Evolutionary conservation across 2,888 invertebrate genomes (phyloP).

Genomic region (Cheilosia pagana): DNA sequence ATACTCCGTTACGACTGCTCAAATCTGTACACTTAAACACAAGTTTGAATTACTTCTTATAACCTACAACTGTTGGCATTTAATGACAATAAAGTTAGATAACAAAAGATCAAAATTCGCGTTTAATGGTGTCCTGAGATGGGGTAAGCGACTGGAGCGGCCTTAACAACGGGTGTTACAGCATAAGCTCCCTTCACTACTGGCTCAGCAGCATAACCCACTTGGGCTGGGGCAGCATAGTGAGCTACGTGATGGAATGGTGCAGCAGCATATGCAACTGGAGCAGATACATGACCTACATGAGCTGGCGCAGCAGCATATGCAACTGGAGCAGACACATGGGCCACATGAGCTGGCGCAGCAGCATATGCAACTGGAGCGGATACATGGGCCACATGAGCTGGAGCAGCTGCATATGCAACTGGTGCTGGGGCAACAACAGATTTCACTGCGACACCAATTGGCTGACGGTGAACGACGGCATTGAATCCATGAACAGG

Average conservation of each 20-base stretch:
- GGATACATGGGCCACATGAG: slow-evolving; percentile 58
- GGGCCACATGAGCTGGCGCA: slow-evolving; percentile 65
- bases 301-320: slow-evolving; percentile 65
- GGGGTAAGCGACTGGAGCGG: slow-evolving; percentile 14
- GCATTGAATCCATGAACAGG: slow-evolving; percentile 78
- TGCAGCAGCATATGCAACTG: slow-evolving; percentile 38
- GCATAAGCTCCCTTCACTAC: slow-evolving; percentile 26
- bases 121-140: neutral
- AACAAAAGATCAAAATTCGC: neutral
- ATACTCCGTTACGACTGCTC: too few species aligned
- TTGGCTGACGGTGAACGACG: slow-evolving; percentile 75
- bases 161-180: slow-evolving; percentile 5
- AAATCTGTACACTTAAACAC: neutral
- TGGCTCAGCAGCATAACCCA: slow-evolving; percentile 30
- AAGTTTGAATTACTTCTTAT: neutral
- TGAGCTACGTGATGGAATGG: slow-evolving; percentile 14
- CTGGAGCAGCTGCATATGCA: slow-evolving; percentile 72
- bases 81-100: neutral
- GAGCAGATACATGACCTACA: slow-evolving; percentile 66
- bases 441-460: slow-evolving; percentile 42
- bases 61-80: slow-evolving; percentile 1
- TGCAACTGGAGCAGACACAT: slow-evolving; percentile 64
- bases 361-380: slow-evolving; percentile 60
- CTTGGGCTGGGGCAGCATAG: slow-evolving; percentile 53
- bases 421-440: slow-evolving; percentile 57